Evolutionary conservation across 2,797 vertebrate species (phyloP), one percentile per base, ranked within the genome.

Genomic region (Sarcophilus harrisii): DNA sequence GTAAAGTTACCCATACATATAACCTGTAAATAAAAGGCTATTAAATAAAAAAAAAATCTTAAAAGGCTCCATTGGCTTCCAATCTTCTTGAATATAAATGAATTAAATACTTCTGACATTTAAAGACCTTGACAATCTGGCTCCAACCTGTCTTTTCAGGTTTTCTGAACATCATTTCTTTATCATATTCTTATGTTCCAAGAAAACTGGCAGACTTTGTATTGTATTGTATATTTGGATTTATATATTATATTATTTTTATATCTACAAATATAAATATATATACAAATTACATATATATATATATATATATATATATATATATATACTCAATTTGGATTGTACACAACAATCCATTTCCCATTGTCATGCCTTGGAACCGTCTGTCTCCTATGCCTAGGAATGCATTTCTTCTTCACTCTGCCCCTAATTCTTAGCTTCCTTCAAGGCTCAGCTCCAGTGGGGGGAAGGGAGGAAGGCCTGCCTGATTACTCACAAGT

Each of bases 391-490:
- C 38, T 87, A 32, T 3, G 21, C 38, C n/a, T 81, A 52, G n/a
- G 66, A 81, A 45, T 45, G n/a, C n/a, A 45, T 81, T 81, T 12
- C n/a, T 18, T 87, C 73, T 38, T 49, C 38, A 27, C 73, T 10
- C 38, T 27, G 38, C 24, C 73, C 45, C 73, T 38, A 38, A 73
- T 73, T 73, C n/a, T n/a, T 49, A 87, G 38, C 73, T 87, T 87
- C 24, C 73, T 87, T 87, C 38, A 45, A 87, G 73, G 73, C 73
- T 87, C 38, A 87, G 58, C 45, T 24, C 24, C 52, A n/a, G 55
- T 3, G 30, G 13, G 9, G 30, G 57, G 29, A 66, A 24, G 2
- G 29, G 12, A 0, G 21, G 16, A 13, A 4, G 8, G 0, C 55
- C 12, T 1, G 27, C 57, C 81, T 57, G n/a, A 27, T 6, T 52